Conservation (phyloP, 2,888 invertebrate genomes). For the Apoderus coryli region DNA sequence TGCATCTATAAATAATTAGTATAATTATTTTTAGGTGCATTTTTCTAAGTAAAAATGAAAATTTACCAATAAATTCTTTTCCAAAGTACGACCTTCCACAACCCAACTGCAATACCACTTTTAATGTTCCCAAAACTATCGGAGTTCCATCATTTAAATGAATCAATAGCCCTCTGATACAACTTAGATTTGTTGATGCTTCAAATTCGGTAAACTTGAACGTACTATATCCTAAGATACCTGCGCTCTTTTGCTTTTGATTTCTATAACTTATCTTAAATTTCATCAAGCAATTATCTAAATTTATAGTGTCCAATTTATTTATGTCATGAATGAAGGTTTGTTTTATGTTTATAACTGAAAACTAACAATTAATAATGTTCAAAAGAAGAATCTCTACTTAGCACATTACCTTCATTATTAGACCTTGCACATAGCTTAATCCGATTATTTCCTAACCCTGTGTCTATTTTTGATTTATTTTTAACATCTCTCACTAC, state of each 20-base stretch:
- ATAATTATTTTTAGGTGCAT: not conserved
- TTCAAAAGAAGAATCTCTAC: no score
- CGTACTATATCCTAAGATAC: constrained; percentile 32
- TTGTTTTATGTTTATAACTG: constrained; percentile 35
- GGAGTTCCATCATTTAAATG: constrained; percentile 30
- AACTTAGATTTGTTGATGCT: constrained; percentile 27
- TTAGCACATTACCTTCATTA: no score
- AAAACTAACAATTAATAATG: no score
- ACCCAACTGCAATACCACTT: constrained; percentile 34
- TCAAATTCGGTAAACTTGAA: constrained; percentile 30
- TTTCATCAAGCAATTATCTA: constrained; percentile 26
- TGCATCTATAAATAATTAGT: constrained; percentile 19
- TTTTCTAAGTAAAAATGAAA: no score
- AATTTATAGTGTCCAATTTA: constrained; percentile 25
- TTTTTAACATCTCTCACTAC: constrained; percentile 19
- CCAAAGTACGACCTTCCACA: constrained; percentile 37
- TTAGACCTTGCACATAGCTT: constrained; percentile 29
- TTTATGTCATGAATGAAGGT: constrained; percentile 31
- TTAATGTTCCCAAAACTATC: constrained; percentile 32
- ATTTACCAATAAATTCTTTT: constrained; percentile 36
- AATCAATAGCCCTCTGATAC: constrained; percentile 30
- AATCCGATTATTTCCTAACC: constrained; percentile 28
- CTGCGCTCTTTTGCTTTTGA: constrained; percentile 32
- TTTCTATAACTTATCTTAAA: constrained; percentile 35
- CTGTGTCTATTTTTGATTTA: constrained; percentile 28